Evolutionary conservation across 2,113 vertebrate genomes (phyloP), one percentile per base, ranked within the genome.

Genomic region (Boleophthalmus pectinirostris): DNA sequence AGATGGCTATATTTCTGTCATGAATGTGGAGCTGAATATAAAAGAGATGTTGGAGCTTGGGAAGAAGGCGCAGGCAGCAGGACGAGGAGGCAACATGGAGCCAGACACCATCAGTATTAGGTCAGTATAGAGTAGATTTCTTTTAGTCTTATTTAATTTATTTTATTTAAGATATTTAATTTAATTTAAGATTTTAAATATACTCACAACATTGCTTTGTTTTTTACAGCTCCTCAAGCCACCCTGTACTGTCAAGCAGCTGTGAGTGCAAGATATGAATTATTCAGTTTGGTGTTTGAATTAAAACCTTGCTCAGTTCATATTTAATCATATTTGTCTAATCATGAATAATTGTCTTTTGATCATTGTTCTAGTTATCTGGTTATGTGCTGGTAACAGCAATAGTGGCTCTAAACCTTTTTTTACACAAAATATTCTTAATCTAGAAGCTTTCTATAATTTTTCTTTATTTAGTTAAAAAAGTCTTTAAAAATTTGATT

Each of bases 1-100:
- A 97, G 96, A 88, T 68, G 92, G 74, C 1, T 93, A 92, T 0
- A 49, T 94, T 51, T 92, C 81, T 0, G 83, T 87, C 70, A 92
- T 90, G 86, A 90, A 90, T 35, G 85, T 94, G 61, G 92, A 93
- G 70, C 56, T 92, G 21, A 90, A 88, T 12, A 88, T 85, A 14
- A 89, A 93, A 75, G 93, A 93, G 85, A 93, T 93, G 90, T 9
- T 93, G 82, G 80, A 88, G 24, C 83, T 87, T 1, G 90, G 84
- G 3, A 92, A 86, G 70, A 91, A 45, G 33, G 80, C 79, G 0
- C 77, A 70, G 53, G 75, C 76, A 1, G 76, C 82, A 25, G 85
- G 75, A 14, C 78, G 68, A 75, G 91, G 85, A 73, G 29, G 87
- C 5, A 81, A 82, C 20, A 0, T 5, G 5, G 93, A 94, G 7